Evolutionary conservation across 2,888 invertebrate genomes (phyloP).

Genomic region (Theodoxus fluviatilis): DNA sequence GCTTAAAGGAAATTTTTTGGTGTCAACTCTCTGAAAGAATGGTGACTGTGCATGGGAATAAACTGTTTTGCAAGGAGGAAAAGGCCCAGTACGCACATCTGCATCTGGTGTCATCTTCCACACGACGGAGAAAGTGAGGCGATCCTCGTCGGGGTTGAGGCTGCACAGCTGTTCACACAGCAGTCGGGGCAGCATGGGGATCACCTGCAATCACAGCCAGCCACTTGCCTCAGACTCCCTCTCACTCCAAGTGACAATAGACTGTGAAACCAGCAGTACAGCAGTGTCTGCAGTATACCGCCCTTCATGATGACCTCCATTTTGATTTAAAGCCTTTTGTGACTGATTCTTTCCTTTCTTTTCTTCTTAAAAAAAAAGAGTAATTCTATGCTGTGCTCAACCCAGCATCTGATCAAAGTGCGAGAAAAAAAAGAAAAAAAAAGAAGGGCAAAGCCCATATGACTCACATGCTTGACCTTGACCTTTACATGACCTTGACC

Average conservation of each 20-base stretch:
- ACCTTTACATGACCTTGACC: too few species aligned
- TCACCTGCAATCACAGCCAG: constrained; percentile 68
- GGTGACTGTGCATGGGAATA: neutral
- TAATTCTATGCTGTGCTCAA: too few species aligned
- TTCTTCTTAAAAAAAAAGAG: too few species aligned
- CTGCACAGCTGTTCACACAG: constrained; percentile 74
- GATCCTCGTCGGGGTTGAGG: constrained; percentile 66
- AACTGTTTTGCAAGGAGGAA: neutral
- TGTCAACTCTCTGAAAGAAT: too few species aligned
- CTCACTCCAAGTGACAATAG: neutral
- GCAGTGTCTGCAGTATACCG: neutral
- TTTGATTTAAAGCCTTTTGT: too few species aligned
- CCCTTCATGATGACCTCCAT: neutral
- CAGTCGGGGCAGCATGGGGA: constrained; percentile 91
- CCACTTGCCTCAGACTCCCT: neutral
- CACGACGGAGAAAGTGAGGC: constrained; percentile 85
- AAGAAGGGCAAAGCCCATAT: too few species aligned
- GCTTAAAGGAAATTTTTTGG: too few species aligned
- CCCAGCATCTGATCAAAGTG: too few species aligned
- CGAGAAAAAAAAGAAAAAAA: too few species aligned
- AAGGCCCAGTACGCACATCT: constrained; percentile 65
- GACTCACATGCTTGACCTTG: too few species aligned
- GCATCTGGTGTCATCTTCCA: constrained; percentile 83
- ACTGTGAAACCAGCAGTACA: neutral
- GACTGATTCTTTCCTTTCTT: too few species aligned